Conservation (phyloP, 2,113 vertebrate genomes). For the Campylorhamphus procurvoides region DNA sequence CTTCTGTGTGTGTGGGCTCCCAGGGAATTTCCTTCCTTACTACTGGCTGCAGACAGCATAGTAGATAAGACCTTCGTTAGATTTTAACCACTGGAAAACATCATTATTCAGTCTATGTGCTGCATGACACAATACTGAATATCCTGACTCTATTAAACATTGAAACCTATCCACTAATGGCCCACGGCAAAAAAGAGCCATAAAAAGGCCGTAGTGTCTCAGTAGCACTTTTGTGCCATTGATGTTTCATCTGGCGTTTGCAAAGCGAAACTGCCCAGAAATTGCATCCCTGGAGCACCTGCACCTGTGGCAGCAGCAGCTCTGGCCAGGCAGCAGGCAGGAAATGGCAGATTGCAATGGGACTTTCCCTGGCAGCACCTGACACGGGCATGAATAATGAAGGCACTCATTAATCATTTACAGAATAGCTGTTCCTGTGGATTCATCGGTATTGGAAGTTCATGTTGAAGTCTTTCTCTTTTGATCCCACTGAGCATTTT, state of each 20-base stretch:
- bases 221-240: neutral
- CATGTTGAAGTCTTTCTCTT: neutral
- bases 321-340: neutral
- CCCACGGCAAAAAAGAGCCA: neutral
- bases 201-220: neutral
- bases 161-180: neutral
- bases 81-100: neutral
- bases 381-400: conserved; percentile 28
- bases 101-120: neutral
- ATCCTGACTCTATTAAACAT: neutral
- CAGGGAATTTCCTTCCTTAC: neutral
- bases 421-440: neutral
- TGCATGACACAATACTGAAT: neutral
- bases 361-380: neutral
- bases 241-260: neutral
- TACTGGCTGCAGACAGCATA: neutral
- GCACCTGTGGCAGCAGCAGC: neutral
- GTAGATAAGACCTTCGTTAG: neutral
- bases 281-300: neutral
- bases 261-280: neutral
- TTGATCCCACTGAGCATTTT: neutral
- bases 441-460: neutral
- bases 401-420: conserved; percentile 51
- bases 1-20: neutral
- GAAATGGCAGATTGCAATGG: neutral